Percentiles rank a stretch among this genome's conserved stretches.
These are phyloP conservation scores for Chlorops oryzae DNA, from an alignment of 1,140 invertebrate genomes.

Conservation along the genomic window DNA sequence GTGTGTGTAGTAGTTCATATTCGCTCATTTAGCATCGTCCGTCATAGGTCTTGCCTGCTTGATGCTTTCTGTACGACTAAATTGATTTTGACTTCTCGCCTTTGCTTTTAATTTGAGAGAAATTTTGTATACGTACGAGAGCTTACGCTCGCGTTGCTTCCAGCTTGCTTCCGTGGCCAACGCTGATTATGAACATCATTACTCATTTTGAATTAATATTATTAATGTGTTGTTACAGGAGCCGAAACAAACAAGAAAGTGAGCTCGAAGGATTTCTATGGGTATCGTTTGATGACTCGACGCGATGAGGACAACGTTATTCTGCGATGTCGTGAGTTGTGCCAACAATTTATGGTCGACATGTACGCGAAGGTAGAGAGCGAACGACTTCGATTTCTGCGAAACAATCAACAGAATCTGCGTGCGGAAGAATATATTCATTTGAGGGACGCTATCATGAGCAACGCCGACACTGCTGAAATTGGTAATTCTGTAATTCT, in stretches of 20 bases:
- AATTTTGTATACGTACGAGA: too few species aligned
- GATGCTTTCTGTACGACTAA: too few species aligned
- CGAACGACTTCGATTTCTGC: conserved; percentile 9
- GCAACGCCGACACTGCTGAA: neutral
- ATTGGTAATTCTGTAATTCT: conserved; percentile 1
- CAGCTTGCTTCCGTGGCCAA: too few species aligned
- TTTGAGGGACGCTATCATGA: conserved; percentile 10
- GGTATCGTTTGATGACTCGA: conserved; percentile 45
- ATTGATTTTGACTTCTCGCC: too few species aligned
- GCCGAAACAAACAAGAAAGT: conserved; percentile 36
- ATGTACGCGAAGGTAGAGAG: conserved; percentile 16
- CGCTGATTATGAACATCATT: too few species aligned
- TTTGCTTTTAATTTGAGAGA: too few species aligned
- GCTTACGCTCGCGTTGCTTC: too few species aligned
- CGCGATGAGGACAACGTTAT: conserved; percentile 37
- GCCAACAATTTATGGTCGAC: conserved; percentile 16
- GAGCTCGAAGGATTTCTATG: conserved; percentile 42
- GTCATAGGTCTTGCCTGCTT: too few species aligned
- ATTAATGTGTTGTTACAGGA: too few species aligned
- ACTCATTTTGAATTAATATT: too few species aligned
- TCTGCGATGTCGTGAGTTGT: conserved; percentile 33
- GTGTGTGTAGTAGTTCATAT: too few species aligned
- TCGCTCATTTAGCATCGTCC: too few species aligned
- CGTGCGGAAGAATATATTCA: conserved; percentile 16
- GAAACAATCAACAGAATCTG: conserved; percentile 12